A percentile compares a stretch with the other conserved stretches of the same genome.
phyloP scores from a whole-genome alignment of 2,888 invertebrate species.

The Eilema griseolum region DNA sequence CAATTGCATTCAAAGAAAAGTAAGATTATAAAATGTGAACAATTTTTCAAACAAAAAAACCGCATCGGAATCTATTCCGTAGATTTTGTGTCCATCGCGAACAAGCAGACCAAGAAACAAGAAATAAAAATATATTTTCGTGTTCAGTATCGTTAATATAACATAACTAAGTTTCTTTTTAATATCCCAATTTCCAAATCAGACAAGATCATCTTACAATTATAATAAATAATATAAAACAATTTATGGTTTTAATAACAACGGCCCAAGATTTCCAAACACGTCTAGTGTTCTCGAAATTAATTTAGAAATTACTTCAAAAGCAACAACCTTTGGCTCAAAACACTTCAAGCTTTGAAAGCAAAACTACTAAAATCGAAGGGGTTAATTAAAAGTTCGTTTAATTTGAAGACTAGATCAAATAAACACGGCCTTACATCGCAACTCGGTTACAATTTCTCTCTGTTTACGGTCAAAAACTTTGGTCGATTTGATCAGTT shows the following conservation, averaged over 20 bases:
- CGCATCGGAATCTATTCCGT: too few relatives aligned
- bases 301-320: conserved; percentile 57
- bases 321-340: conserved; percentile 41
- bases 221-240: conserved; percentile 11
- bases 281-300: conserved; percentile 45
- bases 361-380: conserved; percentile 47
- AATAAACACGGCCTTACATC: conserved; percentile 39
- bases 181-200: too few relatives aligned
- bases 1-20: too few relatives aligned
- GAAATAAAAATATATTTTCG: too few relatives aligned
- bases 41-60: too few relatives aligned
- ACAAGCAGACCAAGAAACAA: too few relatives aligned
- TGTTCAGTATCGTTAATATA: too few relatives aligned
- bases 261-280: conserved; percentile 18
- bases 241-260: conserved; percentile 5
- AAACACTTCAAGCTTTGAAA: conserved; percentile 49
- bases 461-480: conserved; percentile 40
- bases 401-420: conserved; percentile 40
- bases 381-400: conserved; percentile 46
- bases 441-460: conserved; percentile 33
- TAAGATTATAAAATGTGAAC: too few relatives aligned
- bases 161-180: too few relatives aligned
- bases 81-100: too few relatives aligned
- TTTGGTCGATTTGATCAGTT: conserved; percentile 18
- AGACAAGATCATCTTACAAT: too few relatives aligned